Percentiles rank a stretch among this genome's conserved stretches.
Evolutionary conservation across 2,888 invertebrate species (phyloP).

Genomic region (Cosmopolites sordidus): DNA sequence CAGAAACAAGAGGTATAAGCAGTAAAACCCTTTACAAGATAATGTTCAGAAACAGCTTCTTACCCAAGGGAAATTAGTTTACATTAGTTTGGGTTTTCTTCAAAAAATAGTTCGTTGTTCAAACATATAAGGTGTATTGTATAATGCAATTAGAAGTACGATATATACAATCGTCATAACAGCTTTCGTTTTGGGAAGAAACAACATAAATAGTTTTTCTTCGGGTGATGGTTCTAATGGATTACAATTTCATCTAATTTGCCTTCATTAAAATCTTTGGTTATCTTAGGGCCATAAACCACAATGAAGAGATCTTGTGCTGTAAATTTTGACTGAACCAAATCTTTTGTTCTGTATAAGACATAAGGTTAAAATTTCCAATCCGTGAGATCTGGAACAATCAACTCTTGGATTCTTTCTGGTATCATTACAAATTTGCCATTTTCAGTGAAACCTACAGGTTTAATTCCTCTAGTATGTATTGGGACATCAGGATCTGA

Average conservation of each 20-base stretch:
- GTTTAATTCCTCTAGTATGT: slow-evolving; percentile 67
- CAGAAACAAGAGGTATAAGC: no score
- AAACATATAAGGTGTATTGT: no score
- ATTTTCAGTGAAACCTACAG: slow-evolving; percentile 56
- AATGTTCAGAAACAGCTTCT: no score
- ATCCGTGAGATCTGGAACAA: slow-evolving; percentile 83
- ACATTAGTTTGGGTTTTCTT: no score
- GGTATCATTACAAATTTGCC: slow-evolving; percentile 62
- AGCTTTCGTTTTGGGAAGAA: no score
- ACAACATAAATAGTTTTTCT: no score
- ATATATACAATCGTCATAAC: no score
- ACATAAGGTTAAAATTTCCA: slow-evolving; percentile 92
- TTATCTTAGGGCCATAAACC: slow-evolving; percentile 75
- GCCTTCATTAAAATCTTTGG: slow-evolving; percentile 65
- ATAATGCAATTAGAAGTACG: no score
- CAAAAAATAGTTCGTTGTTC: no score
- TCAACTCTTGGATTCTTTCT: slow-evolving; percentile 87
- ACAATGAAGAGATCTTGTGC: slow-evolving; percentile 77
- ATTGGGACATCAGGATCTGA: slow-evolving; percentile 63
- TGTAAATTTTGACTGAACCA: slow-evolving; percentile 77
- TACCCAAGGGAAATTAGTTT: no score
- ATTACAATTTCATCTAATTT: slow-evolving; percentile 65
- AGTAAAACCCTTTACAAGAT: no score
- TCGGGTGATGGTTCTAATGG: slow-evolving; percentile 67
- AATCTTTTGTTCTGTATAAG: slow-evolving; percentile 74